Percentiles rank a stretch among this genome's conserved stretches.
Evolutionary conservation across 2,797 vertebrate species (phyloP).

Genomic region (Pangasius krempfi): DNA sequence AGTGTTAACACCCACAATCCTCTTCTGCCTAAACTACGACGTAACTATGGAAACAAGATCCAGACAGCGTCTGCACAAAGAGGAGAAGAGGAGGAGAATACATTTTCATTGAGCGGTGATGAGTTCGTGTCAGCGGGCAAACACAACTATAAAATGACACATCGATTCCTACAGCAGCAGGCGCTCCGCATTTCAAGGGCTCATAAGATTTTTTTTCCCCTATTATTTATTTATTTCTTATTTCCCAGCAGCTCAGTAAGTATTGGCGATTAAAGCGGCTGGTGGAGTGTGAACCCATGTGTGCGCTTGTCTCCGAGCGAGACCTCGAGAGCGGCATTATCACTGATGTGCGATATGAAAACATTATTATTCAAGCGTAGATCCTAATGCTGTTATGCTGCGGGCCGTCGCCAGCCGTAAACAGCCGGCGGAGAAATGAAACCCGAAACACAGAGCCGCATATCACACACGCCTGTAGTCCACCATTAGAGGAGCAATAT

Average conservation of each 20-base stretch:
- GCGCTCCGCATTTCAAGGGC: slow-evolving; percentile 72
- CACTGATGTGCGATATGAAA: slow-evolving; percentile 68
- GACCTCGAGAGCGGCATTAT: slow-evolving; percentile 63
- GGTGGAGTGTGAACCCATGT: slow-evolving; percentile 49
- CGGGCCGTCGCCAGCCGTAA: slow-evolving; percentile 72
- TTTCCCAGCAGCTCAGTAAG: slow-evolving; percentile 65
- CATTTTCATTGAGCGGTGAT: slow-evolving; percentile 47
- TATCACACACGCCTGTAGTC: slow-evolving; percentile 74
- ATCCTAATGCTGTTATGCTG: slow-evolving; percentile 80
- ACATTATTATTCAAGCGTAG: slow-evolving; percentile 78
- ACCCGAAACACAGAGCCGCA: slow-evolving; percentile 74
- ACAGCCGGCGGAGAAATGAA: slow-evolving; percentile 77
- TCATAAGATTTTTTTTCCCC: slow-evolving; percentile 62
- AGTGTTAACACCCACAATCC: slow-evolving; percentile 54
- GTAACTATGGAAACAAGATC: slow-evolving; percentile 80
- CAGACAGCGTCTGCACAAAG: slow-evolving; percentile 62
- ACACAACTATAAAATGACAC: slow-evolving; percentile 51
- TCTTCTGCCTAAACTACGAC: slow-evolving; percentile 69
- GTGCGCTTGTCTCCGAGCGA: slow-evolving; percentile 35
- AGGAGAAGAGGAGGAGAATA: slow-evolving; percentile 25
- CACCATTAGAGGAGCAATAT: slow-evolving; percentile 64
- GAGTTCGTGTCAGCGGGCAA: slow-evolving; percentile 44
- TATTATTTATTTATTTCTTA: slow-evolving; percentile 58
- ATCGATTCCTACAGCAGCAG: slow-evolving; percentile 49
- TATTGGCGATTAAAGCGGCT: slow-evolving; percentile 73